Evolutionary conservation across 1,140 invertebrate genomes (phyloP), one percentile per base, ranked within the genome.

Genomic region (Drosophila kurseongensis): DNA sequence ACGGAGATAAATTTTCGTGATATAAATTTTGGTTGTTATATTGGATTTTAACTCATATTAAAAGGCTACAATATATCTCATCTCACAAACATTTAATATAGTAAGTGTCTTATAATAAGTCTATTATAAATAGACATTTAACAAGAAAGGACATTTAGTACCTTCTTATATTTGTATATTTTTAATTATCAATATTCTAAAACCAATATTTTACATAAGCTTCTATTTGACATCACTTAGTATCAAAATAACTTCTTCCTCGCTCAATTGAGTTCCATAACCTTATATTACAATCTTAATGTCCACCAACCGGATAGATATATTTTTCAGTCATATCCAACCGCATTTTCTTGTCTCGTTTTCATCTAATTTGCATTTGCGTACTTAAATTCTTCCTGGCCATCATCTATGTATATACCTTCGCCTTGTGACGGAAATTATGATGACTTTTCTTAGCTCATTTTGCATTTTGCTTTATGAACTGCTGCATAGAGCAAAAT

Each of bases 331-430:
- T 40, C n/a, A 16, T 67, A 35, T 9, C n/a, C 63, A 42, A 69
- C 63, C 51, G 42, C 35, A 52, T 71, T 78, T 68, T 60, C 66
- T 72, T 60, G 66, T 78, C 56, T 59, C 69, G 44, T 75, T 78
- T 56, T 75, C 78, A 76, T 82, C 72, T 88, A 77, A 85, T 85
- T 85, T 85, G 74, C 81, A 89, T 88, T 88, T 83, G 67, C 72
- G 74, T 77, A 71, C 55, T 88, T 77, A 59, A 60, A 71, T 78
- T 57, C 38, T 41, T 56, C 35, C 16, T 44, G 61, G 65, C 44
- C 41, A 54, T 54, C 42, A 9, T 29, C 12, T 29, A 29, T 29
- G 29, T 48, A 48, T 7, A 29, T 29, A 48, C 29, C 60, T 16
- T 8, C 35, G 14, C 35, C 32, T 47, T 42, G 51, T 38, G 51